Evolutionary conservation across 2,888 invertebrate species (phyloP).

Genomic region (Eledona agricola): DNA sequence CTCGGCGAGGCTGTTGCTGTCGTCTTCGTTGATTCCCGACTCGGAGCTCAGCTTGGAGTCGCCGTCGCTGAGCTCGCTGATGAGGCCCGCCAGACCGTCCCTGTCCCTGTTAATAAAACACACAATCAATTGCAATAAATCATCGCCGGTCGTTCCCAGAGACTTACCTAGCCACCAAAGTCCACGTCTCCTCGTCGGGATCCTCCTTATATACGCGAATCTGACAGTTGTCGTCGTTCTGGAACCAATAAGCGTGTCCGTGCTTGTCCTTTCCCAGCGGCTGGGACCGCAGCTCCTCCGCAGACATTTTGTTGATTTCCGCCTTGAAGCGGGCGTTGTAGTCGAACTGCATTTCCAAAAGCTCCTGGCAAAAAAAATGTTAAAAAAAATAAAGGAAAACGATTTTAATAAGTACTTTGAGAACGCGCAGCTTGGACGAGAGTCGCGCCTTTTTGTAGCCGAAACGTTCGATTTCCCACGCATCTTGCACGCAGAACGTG

Average conservation of each 20-base stretch:
- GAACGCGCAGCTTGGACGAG: conserved; percentile 85
- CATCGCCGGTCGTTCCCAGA: too few relatives aligned
- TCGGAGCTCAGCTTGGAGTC: conserved; percentile 71
- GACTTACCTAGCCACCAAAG: conserved; percentile 84
- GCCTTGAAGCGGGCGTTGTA: conserved; percentile 92
- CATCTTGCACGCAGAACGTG: conserved; percentile 88
- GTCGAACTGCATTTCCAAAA: conserved; percentile 95
- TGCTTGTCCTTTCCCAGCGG: conserved; percentile 92
- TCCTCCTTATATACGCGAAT: conserved; percentile 94
- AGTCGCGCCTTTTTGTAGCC: conserved; percentile 93
- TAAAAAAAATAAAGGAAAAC: conserved; percentile 33
- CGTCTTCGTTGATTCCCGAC: conserved; percentile 71
- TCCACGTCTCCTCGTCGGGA: conserved; percentile 95
- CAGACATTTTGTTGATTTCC: conserved; percentile 79
- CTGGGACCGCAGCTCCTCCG: conserved; percentile 82
- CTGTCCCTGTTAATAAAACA: conserved; percentile 59
- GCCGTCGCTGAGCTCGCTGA: conserved; percentile 76
- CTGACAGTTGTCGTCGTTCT: conserved; percentile 88
- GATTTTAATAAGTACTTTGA: conserved; percentile 74
- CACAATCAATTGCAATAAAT: background rate
- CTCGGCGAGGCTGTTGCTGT: conserved; percentile 69
- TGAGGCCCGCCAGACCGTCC: conserved; percentile 82
- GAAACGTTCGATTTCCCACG: conserved; percentile 95
- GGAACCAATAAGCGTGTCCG: conserved; percentile 94
- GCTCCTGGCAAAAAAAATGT: conserved; percentile 70